Evolutionary conservation across 2,797 vertebrate genomes (phyloP).

Genomic region (Sphenopsis melanotis): DNA sequence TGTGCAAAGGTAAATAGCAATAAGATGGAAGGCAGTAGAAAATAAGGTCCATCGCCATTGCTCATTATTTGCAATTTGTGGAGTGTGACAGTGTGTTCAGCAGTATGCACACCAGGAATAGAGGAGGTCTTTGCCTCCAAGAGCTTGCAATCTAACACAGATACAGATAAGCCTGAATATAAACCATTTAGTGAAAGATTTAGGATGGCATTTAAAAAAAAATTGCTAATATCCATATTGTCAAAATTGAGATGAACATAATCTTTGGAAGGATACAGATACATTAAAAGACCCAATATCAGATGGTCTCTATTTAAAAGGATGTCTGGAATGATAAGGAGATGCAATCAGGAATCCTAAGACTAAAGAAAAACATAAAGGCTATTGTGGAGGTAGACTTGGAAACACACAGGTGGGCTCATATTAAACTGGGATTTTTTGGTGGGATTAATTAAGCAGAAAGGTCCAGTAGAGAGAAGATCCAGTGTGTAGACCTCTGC

Average conservation of each 20-base stretch:
- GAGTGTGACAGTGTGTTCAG: conserved; percentile 53
- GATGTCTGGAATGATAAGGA: neutral
- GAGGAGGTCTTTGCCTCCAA: neutral
- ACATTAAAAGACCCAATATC: neutral
- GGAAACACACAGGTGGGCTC: neutral
- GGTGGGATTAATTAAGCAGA: neutral
- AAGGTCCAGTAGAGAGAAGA: neutral
- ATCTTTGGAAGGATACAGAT: neutral
- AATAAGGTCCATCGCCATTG: conserved; percentile 22
- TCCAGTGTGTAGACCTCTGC: neutral
- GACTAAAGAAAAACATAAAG: neutral
- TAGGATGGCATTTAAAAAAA: rapidly evolving
- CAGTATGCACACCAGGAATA: conserved; percentile 4
- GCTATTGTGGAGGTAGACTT: neutral
- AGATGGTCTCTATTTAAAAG: neutral
- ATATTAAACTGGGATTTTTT: neutral
- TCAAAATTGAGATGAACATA: neutral
- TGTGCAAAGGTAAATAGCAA: neutral
- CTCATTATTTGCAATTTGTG: conserved; percentile 63
- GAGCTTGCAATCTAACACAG: neutral
- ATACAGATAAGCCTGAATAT: neutral
- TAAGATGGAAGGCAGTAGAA: conserved; percentile 36
- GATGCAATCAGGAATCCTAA: neutral
- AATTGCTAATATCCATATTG: neutral
- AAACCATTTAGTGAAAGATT: neutral